These are phyloP conservation scores for Cephalophus harveyi DNA, from an alignment of 2,113 vertebrate species.

Conservation along the genomic window DNA sequence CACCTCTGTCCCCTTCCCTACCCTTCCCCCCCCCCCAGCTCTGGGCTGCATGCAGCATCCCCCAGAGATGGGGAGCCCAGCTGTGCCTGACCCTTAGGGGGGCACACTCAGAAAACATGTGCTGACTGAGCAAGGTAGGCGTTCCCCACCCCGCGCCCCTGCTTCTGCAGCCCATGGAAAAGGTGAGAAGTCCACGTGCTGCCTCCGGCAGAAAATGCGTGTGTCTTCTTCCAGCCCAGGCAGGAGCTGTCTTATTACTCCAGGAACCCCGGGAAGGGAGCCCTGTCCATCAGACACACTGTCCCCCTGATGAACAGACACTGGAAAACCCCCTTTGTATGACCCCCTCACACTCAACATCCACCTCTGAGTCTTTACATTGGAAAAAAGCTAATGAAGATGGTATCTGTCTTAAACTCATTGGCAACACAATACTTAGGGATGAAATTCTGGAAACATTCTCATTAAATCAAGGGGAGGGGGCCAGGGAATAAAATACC, in stretches of 20 bases:
- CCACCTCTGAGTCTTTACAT: neutral
- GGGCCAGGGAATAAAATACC: neutral
- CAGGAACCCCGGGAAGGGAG: neutral
- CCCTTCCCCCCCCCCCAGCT: neutral
- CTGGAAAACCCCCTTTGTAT: neutral
- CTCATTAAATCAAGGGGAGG: neutral
- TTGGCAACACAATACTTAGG: neutral
- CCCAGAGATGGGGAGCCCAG: neutral
- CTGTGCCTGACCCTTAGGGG: neutral
- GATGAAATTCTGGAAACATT: neutral
- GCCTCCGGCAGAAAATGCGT: neutral
- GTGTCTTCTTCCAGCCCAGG: neutral
- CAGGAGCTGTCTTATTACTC: neutral
- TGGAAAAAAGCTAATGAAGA: neutral
- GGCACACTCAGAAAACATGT: neutral
- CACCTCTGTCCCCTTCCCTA: neutral
- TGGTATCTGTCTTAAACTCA: neutral
- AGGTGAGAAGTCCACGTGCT: neutral
- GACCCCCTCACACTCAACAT: neutral
- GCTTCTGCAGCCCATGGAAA: neutral
- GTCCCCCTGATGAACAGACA: neutral
- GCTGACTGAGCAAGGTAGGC: neutral
- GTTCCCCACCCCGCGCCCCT: accelerated
- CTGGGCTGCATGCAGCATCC: neutral
- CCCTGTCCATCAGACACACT: neutral